Evolutionary conservation across 2,113 vertebrate species (phyloP).

Genomic region (Proterorhinus semilunaris): DNA sequence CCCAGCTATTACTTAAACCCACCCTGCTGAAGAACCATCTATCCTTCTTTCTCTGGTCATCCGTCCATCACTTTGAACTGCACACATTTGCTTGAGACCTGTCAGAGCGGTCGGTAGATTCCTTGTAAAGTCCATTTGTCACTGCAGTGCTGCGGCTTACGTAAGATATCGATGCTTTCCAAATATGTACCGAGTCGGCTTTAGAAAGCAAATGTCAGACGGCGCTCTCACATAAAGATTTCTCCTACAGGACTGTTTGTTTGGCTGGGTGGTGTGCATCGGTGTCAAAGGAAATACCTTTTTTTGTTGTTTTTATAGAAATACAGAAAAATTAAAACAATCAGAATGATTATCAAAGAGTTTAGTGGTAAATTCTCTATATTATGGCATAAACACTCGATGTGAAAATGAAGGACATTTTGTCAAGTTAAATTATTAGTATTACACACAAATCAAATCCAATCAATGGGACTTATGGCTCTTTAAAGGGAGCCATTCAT

Average conservation of each 20-base stretch:
- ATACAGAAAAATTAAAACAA: too few species aligned
- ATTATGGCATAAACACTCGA: too few species aligned
- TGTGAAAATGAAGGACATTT: too few species aligned
- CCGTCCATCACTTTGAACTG: conserved; percentile 53
- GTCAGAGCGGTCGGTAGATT: not conserved
- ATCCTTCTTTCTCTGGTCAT: not conserved
- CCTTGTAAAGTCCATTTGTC: not conserved
- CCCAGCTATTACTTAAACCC: too few species aligned
- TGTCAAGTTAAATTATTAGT: too few species aligned
- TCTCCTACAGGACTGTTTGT: conserved; percentile 16
- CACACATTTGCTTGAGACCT: conserved; percentile 27
- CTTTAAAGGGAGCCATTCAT: too few species aligned
- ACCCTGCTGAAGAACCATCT: too few species aligned
- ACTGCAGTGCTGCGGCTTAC: conserved; percentile 6
- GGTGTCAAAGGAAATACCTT: not conserved
- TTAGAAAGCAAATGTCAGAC: conserved; percentile 6
- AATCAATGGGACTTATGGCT: too few species aligned
- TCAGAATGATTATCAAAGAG: too few species aligned
- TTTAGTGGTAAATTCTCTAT: too few species aligned
- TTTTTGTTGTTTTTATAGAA: too few species aligned
- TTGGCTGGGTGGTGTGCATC: conserved; percentile 3
- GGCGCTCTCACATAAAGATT: conserved; percentile 26
- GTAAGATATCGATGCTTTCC: conserved; percentile 29
- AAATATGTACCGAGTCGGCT: conserved; percentile 19
- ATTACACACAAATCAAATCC: too few species aligned